These are phyloP conservation scores for Pachydiplax longipennis DNA, from an alignment of 2,888 invertebrate species.

Conservation along the genomic window DNA sequence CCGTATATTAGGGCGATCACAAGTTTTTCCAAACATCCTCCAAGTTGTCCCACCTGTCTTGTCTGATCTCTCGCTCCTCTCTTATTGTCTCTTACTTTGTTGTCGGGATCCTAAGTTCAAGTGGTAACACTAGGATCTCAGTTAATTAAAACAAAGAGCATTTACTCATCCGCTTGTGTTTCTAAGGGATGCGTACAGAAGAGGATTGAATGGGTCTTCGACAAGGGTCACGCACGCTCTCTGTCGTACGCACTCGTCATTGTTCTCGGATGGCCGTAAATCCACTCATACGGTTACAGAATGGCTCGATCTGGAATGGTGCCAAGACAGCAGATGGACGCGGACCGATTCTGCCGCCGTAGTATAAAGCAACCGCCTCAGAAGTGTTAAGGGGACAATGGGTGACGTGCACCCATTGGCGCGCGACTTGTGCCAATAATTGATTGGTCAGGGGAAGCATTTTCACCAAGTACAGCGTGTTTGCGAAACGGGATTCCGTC, in stretches of 20 bases:
- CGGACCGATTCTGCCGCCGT: not conserved
- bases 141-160: not conserved
- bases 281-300: not conserved
- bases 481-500: not conserved
- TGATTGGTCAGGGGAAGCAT: not conserved
- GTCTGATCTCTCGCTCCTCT: no score
- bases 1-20: no score
- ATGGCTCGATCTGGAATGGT: not conserved
- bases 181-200: not conserved
- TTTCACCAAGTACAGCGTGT: not conserved
- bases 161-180: not conserved
- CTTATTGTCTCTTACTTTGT: no score
- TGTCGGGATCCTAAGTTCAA: not conserved
- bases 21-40: no score
- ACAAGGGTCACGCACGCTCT: not conserved
- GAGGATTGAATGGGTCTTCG: not conserved
- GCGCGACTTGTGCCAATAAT: constrained; percentile 8
- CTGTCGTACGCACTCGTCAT: not conserved
- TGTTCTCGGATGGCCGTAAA: not conserved
- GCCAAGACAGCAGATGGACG: constrained; percentile 35
- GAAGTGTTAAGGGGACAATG: not conserved
- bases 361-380: not conserved
- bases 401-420: not conserved
- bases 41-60: no score
- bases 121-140: not conserved